Evolutionary conservation across 1,140 invertebrate species (phyloP), one percentile per base, ranked within the genome.

Genomic region (Amyelois transitella): DNA sequence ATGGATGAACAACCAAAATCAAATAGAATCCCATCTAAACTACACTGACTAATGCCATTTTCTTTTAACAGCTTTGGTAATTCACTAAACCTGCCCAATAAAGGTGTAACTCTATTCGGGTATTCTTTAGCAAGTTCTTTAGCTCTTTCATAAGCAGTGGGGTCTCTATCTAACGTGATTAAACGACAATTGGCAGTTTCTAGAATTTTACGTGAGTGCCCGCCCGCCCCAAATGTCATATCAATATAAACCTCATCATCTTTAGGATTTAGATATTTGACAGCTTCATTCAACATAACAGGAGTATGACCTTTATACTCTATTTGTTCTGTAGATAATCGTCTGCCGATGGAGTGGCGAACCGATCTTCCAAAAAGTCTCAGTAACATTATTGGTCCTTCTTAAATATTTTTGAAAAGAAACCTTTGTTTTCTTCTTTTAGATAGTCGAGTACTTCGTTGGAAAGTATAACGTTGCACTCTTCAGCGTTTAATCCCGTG

Each of bases 1-100:
- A 98, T 98, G 0, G 96, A 97, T 3, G 97, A 99, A 79, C 94
- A 96, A n/a, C 98, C 97, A 82, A 96, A 94, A 89, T 99, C 97
- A 89, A 98, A 96, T 12, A 99, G 75, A 62, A 98, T 92, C 0
- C 94, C 95, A 90, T 98, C 96, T 19, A 99, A 89, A 20, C 91
- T 92, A 55, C 92, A 92, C 54, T 89, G 88, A 24, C 74, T 72
- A 7, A 97, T 79, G 24, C 91, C 88, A 21, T 91, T 70, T 8
- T 88, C 58, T 66, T 89, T 79, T 6, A 98, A 83, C 17, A 98
- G 79, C 1, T 83, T 47, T 14, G 94, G 93, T 24, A 98, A 72
- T 55, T 98, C 96, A 67, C 96, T 98, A 88, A 98, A 99, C 70
- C 89, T 93, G 7, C 97, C 96, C 22, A 96, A 78, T 52, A 97